phyloP scores from a whole-genome alignment of 2,888 invertebrate genomes.

The Ectropis crepuscularia region DNA sequence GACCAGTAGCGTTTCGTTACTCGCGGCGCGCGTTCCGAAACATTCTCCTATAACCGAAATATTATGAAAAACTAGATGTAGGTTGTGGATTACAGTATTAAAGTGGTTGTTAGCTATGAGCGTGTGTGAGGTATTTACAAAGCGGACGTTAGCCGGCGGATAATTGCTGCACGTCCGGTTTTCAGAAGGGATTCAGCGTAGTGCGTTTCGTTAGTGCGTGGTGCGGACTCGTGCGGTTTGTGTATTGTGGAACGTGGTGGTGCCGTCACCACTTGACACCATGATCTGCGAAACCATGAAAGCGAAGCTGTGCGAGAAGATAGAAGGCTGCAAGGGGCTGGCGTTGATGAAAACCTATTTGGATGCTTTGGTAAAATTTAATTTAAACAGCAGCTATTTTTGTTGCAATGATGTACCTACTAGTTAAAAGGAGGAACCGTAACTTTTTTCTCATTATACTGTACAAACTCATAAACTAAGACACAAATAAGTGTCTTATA shows the following conservation, averaged over 20 bases:
- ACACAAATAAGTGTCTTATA: no score
- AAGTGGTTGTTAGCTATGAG: constrained; percentile 32
- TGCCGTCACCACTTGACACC: constrained; percentile 14
- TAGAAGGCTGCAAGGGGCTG: constrained; percentile 73
- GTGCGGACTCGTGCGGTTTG: constrained; percentile 46
- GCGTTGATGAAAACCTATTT: constrained; percentile 73
- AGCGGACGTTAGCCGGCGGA: constrained; percentile 37
- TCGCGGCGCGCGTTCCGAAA: constrained; percentile 18
- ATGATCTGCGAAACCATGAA: constrained; percentile 77
- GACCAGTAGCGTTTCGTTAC: constrained; percentile 20
- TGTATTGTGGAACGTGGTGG: constrained; percentile 40
- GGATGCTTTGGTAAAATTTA: constrained; percentile 68
- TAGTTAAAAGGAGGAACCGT: neutral
- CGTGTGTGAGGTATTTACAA: constrained; percentile 34
- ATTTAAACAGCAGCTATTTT: no score
- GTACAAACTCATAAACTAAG: no score
- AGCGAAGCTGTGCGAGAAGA: constrained; percentile 75
- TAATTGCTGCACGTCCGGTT: constrained; percentile 72
- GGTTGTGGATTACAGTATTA: constrained; percentile 32
- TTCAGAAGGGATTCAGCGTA: constrained; percentile 63
- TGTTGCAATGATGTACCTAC: no score
- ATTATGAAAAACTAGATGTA: constrained; percentile 36
- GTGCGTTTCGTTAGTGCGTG: constrained; percentile 49
- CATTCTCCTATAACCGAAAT: constrained; percentile 27
- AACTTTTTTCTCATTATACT: no score